Percentiles rank a stretch among this genome's conserved stretches.
Conservation (phyloP, 2,888 invertebrate species). For the Pammene fasciana region DNA sequence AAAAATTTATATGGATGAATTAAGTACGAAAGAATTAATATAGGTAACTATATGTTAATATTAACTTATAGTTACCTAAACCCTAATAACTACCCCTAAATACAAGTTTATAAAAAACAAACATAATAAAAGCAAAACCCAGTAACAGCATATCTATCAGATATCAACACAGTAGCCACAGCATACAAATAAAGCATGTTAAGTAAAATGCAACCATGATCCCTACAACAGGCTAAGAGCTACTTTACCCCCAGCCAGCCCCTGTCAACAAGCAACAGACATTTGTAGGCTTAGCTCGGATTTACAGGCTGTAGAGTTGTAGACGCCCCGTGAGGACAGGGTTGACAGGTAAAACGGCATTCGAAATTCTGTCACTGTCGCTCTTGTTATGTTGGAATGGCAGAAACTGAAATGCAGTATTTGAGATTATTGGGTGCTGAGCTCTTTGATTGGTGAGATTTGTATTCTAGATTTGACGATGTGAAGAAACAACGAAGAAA, state of each 20-base stretch:
- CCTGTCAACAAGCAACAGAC: conserved; percentile 8
- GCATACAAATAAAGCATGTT: neutral
- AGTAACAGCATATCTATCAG: no score
- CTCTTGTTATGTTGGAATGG: neutral
- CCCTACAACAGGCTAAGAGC: conserved; percentile 6
- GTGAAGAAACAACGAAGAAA: no score
- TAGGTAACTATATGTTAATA: no score
- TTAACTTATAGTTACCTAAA: no score
- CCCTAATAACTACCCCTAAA: no score
- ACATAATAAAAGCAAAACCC: no score
- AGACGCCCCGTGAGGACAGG: neutral
- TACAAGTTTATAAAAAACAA: neutral
- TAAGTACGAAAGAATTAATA: no score
- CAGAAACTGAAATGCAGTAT: neutral
- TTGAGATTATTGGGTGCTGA: neutral
- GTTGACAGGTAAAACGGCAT: neutral
- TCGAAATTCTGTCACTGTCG: neutral
- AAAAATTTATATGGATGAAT: no score
- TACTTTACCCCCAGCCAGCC: conserved; percentile 7
- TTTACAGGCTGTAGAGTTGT: neutral
- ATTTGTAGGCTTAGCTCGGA: conserved; percentile 11
- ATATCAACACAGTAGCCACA: no score
- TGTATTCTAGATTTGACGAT: neutral
- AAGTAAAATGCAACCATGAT: conserved; percentile 5
- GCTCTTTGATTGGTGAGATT: conserved; percentile 4